Conservation (phyloP, 2,888 invertebrate species). For the Temnothorax rugatulus region DNA sequence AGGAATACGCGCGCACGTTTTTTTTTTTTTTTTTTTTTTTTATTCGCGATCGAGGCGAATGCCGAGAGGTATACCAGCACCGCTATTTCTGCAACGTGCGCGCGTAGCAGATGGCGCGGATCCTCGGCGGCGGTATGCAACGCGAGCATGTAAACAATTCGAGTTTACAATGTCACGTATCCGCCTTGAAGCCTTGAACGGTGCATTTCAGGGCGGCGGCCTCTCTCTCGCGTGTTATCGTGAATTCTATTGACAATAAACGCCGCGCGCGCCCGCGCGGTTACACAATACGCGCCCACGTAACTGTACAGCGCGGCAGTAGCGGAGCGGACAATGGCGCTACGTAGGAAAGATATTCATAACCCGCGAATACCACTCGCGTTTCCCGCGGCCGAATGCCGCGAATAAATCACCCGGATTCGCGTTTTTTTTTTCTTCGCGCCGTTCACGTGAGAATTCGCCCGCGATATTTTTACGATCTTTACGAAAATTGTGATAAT, state of each 20-base stretch:
- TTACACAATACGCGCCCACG: constrained; percentile 34
- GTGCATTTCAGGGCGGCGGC: constrained; percentile 38
- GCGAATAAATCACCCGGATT: constrained; percentile 8
- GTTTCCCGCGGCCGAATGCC: constrained; percentile 12
- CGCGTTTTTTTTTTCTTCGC: neutral
- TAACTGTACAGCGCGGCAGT: constrained; percentile 40
- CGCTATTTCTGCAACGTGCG: constrained; percentile 48
- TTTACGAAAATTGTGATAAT: neutral
- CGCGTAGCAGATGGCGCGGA: constrained; percentile 47
- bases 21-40: neutral
- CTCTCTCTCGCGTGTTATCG: constrained; percentile 20
- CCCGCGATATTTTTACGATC: neutral
- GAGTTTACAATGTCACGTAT: constrained; percentile 59
- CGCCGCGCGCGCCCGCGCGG: constrained; percentile 22
- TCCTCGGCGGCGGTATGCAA: constrained; percentile 51
- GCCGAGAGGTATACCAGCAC: constrained; percentile 9
- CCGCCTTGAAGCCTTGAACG: constrained; percentile 51
- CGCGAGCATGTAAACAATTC: constrained; percentile 68
- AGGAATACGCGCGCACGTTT: neutral
- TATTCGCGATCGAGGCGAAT: neutral
- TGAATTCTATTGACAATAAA: constrained; percentile 43
- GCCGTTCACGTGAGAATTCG: constrained; percentile 17
- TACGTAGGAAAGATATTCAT: constrained; percentile 40
- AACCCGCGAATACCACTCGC: constrained; percentile 25
- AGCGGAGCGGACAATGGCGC: constrained; percentile 24